phyloP scores from a whole-genome alignment of 2,888 invertebrate species.

The Bombyx huttoni region DNA sequence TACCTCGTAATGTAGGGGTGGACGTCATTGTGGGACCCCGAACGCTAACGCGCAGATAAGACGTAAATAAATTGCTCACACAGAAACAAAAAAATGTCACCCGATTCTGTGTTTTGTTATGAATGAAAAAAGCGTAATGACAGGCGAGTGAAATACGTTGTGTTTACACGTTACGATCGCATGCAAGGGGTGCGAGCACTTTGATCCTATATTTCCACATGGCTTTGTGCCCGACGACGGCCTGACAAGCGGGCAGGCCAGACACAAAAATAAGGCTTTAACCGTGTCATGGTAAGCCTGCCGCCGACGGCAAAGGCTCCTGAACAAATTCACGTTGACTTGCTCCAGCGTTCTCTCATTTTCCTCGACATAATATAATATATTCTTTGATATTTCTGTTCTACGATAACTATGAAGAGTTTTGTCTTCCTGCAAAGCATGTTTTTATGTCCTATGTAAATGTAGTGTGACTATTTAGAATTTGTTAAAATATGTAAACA shows the following conservation, averaged over 20 bases:
- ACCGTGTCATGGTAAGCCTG: conserved; percentile 70
- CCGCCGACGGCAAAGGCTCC: conserved; percentile 68
- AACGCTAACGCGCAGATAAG: not conserved
- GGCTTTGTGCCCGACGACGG: conserved; percentile 64
- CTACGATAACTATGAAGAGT: not conserved
- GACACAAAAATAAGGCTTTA: conserved; percentile 72
- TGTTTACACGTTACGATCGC: conserved; percentile 41
- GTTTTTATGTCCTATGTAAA: conserved; percentile 1
- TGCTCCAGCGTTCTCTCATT: conserved; percentile 36
- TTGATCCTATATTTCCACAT: conserved; percentile 69
- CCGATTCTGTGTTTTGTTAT: conserved; percentile 9
- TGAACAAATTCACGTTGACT: conserved; percentile 65
- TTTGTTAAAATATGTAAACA: not conserved
- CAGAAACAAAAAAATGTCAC: conserved; percentile 12
- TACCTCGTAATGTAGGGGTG: conserved; percentile 6
- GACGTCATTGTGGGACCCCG: not conserved
- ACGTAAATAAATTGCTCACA: conserved; percentile 14
- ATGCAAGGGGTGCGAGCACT: conserved; percentile 46
- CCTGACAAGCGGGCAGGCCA: conserved; percentile 67
- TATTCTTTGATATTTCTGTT: conserved; percentile 21
- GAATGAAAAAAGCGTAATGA: conserved; percentile 21
- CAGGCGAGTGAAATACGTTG: conserved; percentile 31
- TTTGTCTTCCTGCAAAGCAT: conserved; percentile 4
- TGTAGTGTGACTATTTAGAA: not conserved
- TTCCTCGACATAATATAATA: conserved; percentile 21